Percentiles rank a stretch among this genome's conserved stretches.
phyloP scores from a whole-genome alignment of 2,888 invertebrate species.

The Archaeoteleia sp. region DNA sequence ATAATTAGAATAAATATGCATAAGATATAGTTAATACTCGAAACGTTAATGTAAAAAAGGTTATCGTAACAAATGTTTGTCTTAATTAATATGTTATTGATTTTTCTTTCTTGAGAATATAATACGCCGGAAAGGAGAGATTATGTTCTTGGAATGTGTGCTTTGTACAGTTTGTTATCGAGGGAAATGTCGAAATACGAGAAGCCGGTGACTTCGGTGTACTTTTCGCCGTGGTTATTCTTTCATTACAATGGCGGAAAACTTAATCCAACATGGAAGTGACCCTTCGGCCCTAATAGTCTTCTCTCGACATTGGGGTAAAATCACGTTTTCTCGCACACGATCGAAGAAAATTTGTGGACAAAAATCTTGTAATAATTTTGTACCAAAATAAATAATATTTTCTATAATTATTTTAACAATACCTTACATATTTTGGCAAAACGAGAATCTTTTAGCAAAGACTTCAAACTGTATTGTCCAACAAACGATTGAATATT shows the following conservation, averaged over 20 bases:
- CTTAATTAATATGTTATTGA: no score
- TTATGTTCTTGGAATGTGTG: conserved; percentile 13
- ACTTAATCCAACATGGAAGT: conserved; percentile 62
- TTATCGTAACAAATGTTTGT: no score
- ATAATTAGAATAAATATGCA: no score
- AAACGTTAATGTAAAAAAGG: no score
- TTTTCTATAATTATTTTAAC: no score
- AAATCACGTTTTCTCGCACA: conserved; percentile 29
- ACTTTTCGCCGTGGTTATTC: conserved; percentile 38
- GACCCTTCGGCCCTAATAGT: conserved; percentile 55
- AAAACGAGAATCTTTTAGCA: no score
- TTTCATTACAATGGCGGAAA: conserved; percentile 58
- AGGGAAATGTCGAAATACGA: conserved; percentile 30
- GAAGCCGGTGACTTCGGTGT: conserved; percentile 1
- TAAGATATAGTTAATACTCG: no score
- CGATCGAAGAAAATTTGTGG: conserved; percentile 26
- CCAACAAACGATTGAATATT: no score
- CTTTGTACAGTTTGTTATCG: conserved; percentile 23
- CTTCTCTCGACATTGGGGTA: conserved; percentile 23
- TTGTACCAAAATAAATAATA: no score
- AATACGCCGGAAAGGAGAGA: neutral
- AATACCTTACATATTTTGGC: no score
- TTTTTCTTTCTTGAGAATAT: neutral
- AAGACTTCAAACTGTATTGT: no score
- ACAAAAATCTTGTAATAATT: no score